Evolutionary conservation across 2,888 invertebrate genomes (phyloP), one percentile per base, ranked within the genome.

Genomic region (Asteroscopus sphinx): DNA sequence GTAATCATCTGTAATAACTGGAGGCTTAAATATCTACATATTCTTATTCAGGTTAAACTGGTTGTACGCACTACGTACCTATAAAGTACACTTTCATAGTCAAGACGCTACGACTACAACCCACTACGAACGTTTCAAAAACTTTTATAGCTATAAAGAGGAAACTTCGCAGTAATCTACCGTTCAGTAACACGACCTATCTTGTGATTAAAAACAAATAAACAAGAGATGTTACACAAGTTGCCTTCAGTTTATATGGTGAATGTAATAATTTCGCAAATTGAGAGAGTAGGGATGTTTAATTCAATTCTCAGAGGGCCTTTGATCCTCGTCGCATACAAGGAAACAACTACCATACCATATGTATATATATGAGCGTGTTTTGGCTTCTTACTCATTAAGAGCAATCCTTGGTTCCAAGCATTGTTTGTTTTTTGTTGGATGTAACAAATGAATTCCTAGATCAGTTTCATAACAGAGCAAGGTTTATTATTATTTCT

Each of bases 191-290:
- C 46, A 42, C 35, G 16, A 37, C 37, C 46, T 54, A 54, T 21
- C 37, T 44, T n/a, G 30, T 63, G 63, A 64, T 68, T 68, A 64
- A 52, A 64, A 68, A 46, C 41, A 62, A 62, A 63, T 63, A 62
- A 62, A 63, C 41, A 28, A 42, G 36, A 35, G 9, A 35, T 35
- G 6, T 6, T 21, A 21, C 21, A 15, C 35, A 32, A 32, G 16
- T 32, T 37, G 15, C 54, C 16, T 30, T 47, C 33, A 15, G 46
- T 62, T 60, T 66, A 51, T 61, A 63, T 58, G 6, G 26, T 28
- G 37, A 54, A 69, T 55, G 51, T 58, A 67, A 73, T 68, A 54
- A 64, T 63, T 55, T 37, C 44, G 41, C 48, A 60, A 73, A 60
- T 76, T 66, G 55, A 58, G 56, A 33, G 37, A 35, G 26, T 26